Conservation (phyloP, 1,140 invertebrate genomes). For the Cardiocondyla obscurior region DNA sequence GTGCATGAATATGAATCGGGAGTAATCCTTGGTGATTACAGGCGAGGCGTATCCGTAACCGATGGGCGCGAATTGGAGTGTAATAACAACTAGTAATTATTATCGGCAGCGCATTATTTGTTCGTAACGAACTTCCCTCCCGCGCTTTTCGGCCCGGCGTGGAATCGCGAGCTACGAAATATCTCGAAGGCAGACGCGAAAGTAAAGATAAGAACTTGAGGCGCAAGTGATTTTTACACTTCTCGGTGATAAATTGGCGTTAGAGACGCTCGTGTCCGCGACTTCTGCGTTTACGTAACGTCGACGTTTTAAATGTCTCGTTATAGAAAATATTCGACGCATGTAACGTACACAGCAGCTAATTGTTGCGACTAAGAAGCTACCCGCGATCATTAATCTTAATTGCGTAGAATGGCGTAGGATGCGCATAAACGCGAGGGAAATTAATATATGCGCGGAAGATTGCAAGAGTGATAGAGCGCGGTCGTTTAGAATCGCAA, state of each 20-base stretch:
- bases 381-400: constrained; percentile 45
- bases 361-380: constrained; percentile 39
- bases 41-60: constrained; percentile 66
- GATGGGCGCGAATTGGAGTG: constrained; percentile 68
- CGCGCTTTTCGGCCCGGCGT: constrained; percentile 8
- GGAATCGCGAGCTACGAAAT: neutral
- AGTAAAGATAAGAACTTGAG: no score
- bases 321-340: constrained; percentile 22
- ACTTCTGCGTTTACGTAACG: constrained; percentile 23
- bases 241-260: neutral
- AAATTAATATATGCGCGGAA: constrained; percentile 43
- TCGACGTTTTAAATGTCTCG: constrained; percentile 35
- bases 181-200: neutral
- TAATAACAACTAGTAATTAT: constrained; percentile 71
- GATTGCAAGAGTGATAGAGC: constrained; percentile 31
- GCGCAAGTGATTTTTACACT: neutral
- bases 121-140: constrained; percentile 39
- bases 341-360: neutral
- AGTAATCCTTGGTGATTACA: constrained; percentile 60
- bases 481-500: constrained; percentile 17
- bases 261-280: neutral
- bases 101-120: constrained; percentile 52
- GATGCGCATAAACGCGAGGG: neutral
- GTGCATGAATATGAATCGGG: constrained; percentile 65
- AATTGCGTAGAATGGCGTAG: constrained; percentile 37